These are phyloP conservation scores for Leptarthrus brevirostris DNA, from an alignment of 2,888 invertebrate genomes.

Conservation along the genomic window DNA sequence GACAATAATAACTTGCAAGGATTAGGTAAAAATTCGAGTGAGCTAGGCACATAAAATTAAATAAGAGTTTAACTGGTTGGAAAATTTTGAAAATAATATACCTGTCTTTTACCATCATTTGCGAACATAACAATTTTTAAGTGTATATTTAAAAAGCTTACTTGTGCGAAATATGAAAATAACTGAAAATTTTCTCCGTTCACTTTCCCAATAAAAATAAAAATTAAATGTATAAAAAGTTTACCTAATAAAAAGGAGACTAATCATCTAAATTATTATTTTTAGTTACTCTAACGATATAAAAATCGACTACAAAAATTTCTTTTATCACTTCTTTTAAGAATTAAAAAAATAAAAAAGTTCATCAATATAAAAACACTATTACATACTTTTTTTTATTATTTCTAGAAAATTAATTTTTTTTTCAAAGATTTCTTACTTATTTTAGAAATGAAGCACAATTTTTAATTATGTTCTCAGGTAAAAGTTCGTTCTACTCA, in stretches of 20 bases:
- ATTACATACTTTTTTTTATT: slow-evolving; percentile 38
- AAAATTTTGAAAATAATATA: too few relatives aligned
- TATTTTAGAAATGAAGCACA: slow-evolving; percentile 42
- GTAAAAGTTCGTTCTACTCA: slow-evolving; percentile 33
- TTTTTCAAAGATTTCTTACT: slow-evolving; percentile 13
- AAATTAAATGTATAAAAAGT: slow-evolving; percentile 42
- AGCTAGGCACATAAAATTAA: too few relatives aligned
- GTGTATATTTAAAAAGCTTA: slow-evolving; percentile 37
- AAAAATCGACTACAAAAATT: slow-evolving; percentile 48
- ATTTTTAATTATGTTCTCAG: slow-evolving; percentile 39
- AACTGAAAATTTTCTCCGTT: not conserved
- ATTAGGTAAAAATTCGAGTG: too few relatives aligned
- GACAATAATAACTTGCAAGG: too few relatives aligned
- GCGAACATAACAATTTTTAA: too few relatives aligned
- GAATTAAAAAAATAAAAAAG: slow-evolving; percentile 47
- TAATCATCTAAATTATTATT: slow-evolving; percentile 44
- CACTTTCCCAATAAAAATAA: slow-evolving; percentile 1
- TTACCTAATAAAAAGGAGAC: slow-evolving; percentile 42
- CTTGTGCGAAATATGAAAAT: slow-evolving; percentile 34
- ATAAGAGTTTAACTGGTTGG: too few relatives aligned
- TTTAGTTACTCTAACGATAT: slow-evolving; percentile 44
- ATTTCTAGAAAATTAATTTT: slow-evolving; percentile 36
- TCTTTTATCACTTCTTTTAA: slow-evolving; percentile 46
- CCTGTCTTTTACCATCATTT: too few relatives aligned
- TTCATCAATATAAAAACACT: slow-evolving; percentile 44